These are phyloP conservation scores for Seriola rivoliana DNA, from an alignment of 2,113 vertebrate species.

Conservation along the genomic window DNA sequence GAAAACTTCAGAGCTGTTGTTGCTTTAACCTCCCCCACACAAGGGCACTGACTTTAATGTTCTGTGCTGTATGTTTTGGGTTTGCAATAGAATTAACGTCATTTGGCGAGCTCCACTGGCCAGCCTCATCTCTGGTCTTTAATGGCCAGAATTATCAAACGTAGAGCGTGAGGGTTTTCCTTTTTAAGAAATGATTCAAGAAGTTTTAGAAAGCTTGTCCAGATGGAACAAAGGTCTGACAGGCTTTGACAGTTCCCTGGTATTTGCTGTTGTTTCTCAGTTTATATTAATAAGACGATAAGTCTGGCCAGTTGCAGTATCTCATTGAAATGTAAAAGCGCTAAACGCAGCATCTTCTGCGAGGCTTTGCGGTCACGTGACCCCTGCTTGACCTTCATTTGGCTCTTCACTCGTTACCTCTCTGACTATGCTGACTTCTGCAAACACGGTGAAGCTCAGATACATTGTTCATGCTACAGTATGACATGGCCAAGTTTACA, in stretches of 20 bases:
- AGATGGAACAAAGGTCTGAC: constrained; percentile 16
- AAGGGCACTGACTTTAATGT: not conserved
- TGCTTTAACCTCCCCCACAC: constrained; percentile 10
- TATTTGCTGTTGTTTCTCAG: not conserved
- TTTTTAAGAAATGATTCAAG: not conserved
- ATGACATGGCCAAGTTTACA: constrained; percentile 32
- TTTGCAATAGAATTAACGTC: constrained; percentile 12
- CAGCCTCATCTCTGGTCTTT: not conserved
- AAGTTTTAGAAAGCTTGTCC: not conserved
- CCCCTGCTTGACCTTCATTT: not conserved
- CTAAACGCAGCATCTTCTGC: not conserved
- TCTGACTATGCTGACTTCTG: not conserved
- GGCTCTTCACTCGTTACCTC: not conserved
- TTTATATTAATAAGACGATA: not conserved
- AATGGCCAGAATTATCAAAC: constrained; percentile 23
- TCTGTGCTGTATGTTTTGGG: not conserved
- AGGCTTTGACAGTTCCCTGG: not conserved
- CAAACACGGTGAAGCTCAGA: constrained; percentile 13
- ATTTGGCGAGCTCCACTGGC: constrained; percentile 8
- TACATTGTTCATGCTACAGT: constrained; percentile 12
- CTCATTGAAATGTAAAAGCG: not conserved
- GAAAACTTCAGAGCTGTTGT: constrained; percentile 8
- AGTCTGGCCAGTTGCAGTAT: not conserved
- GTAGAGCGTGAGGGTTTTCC: constrained; percentile 7
- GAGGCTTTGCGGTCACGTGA: not conserved